Evolutionary conservation across 2,888 invertebrate species (phyloP).

Genomic region (Synergus laeviventris): DNA sequence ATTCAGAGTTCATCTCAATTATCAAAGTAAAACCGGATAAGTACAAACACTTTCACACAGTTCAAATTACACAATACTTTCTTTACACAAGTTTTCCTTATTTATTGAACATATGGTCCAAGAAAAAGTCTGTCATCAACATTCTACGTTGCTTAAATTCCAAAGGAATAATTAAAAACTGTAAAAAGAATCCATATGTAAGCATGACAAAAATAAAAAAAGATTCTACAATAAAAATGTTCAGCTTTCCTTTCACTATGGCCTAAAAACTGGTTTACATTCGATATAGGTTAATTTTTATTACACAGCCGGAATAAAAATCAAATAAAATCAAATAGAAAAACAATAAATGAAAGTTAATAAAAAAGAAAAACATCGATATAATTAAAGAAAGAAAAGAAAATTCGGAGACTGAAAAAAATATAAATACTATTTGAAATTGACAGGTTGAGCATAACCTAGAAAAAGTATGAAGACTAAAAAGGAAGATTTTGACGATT

Average conservation of each 20-base stretch:
- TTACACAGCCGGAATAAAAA: neutral
- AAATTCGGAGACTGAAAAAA: constrained; percentile 24
- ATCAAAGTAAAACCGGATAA: neutral
- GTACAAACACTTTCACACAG: neutral
- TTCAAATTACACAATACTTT: neutral
- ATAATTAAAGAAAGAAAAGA: neutral
- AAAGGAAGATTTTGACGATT: neutral
- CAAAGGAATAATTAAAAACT: constrained; percentile 31
- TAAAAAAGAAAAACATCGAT: neutral
- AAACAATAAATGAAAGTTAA: neutral
- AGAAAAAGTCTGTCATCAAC: neutral
- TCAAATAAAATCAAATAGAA: neutral
- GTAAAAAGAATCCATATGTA: neutral
- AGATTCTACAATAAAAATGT: constrained; percentile 1
- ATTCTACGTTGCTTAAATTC: neutral
- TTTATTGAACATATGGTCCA: constrained; percentile 7
- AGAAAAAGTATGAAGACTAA: neutral
- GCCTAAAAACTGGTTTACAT: neutral
- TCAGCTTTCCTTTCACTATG: constrained; percentile 19
- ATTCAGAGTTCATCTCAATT: neutral
- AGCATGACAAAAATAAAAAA: constrained; percentile 33
- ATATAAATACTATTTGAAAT: neutral
- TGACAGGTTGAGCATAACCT: constrained; percentile 37
- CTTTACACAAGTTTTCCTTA: neutral
- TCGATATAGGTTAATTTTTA: constrained; percentile 1